Conservation (phyloP, 2,113 vertebrate genomes). For the Tyto alba region DNA sequence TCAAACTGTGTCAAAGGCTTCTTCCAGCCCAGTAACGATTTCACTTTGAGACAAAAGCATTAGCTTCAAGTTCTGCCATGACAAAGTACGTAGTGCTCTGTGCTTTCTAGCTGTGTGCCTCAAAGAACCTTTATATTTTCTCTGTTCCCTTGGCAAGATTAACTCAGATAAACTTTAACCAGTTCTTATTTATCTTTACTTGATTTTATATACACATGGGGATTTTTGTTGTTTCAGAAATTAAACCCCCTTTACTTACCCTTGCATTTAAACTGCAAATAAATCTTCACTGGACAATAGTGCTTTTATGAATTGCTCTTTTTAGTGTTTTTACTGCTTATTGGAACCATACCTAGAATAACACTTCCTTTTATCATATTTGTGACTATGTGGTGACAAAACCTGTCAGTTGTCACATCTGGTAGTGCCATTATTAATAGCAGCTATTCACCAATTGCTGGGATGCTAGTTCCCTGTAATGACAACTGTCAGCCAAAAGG, state of each 20-base stretch:
- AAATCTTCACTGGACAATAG: neutral
- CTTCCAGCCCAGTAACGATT: neutral
- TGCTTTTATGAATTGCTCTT: neutral
- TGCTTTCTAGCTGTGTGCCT: neutral
- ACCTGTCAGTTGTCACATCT: neutral
- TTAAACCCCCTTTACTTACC: neutral
- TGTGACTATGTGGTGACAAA: neutral
- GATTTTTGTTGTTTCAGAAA: neutral
- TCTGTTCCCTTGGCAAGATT: neutral
- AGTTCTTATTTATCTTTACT: neutral
- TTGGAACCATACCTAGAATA: neutral
- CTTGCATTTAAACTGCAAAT: neutral
- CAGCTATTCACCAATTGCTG: neutral
- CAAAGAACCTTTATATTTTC: neutral
- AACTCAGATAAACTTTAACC: neutral
- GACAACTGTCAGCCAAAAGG: neutral
- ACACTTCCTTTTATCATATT: neutral
- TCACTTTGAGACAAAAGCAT: neutral
- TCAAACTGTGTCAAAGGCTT: neutral
- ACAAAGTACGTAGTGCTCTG: accelerated
- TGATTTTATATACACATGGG: neutral
- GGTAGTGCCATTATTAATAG: neutral
- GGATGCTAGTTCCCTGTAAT: neutral
- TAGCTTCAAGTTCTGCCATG: neutral
- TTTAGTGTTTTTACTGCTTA: neutral